These are phyloP conservation scores for Blastomussa wellsi DNA, from an alignment of 92 coral and sea anemone genomes.

Conservation along the genomic window DNA sequence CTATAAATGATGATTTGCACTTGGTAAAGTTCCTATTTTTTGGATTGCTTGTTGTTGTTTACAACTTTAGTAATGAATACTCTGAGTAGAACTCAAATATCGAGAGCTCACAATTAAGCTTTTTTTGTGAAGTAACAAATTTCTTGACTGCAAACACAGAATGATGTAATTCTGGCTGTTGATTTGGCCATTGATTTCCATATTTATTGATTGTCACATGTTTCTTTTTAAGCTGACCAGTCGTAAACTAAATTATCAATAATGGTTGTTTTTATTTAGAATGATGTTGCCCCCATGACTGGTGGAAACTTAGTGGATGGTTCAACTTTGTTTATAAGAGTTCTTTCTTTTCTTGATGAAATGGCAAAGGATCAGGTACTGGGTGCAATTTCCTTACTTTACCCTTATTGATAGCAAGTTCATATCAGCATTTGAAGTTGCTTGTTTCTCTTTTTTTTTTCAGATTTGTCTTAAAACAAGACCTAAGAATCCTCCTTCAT, in stretches of 20 bases:
- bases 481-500: conserved; percentile 54
- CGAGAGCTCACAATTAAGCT: too few relatives aligned
- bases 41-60: background rate
- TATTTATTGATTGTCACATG: background rate
- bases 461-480: conserved; percentile 50
- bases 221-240: background rate
- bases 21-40: conserved; percentile 42
- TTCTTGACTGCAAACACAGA: too few relatives aligned
- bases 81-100: too few relatives aligned
- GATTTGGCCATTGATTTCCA: too few relatives aligned
- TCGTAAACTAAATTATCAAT: background rate
- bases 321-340: conserved; percentile 80
- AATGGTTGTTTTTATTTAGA: conserved; percentile 46
- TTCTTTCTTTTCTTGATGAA: conserved; percentile 82
- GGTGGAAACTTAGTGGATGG: conserved; percentile 69
- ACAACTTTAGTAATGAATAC: background rate
- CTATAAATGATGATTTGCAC: conserved; percentile 67
- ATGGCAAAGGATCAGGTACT: conserved; percentile 95
- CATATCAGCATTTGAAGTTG: background rate
- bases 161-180: too few relatives aligned
- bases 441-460: too few relatives aligned
- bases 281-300: conserved; percentile 73
- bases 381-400: background rate
- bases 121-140: too few relatives aligned
- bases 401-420: background rate